Evolutionary conservation across 2,797 vertebrate genomes (phyloP).

Genomic region (Loriculus beryllinus): DNA sequence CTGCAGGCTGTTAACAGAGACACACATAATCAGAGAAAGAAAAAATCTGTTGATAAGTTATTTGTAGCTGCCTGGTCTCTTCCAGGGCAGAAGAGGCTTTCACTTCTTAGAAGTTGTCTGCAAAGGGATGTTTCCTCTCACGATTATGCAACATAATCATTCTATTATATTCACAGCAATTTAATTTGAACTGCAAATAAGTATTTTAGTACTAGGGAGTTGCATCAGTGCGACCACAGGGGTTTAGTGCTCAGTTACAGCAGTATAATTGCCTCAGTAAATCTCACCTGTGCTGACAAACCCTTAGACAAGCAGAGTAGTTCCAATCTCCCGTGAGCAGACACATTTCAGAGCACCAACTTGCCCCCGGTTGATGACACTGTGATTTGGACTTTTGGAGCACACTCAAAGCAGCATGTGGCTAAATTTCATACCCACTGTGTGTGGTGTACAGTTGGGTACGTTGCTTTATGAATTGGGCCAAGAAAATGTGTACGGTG

Average conservation of each 20-base stretch:
- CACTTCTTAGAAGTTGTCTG: neutral
- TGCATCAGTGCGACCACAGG: neutral
- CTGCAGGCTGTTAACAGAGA: neutral
- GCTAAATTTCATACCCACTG: neutral
- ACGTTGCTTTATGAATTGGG: neutral
- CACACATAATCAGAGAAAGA: neutral
- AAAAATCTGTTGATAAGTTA: neutral
- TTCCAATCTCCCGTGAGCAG: rapidly evolving
- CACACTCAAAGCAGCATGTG: neutral
- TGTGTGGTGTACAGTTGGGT: neutral
- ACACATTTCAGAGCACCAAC: neutral
- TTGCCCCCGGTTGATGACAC: neutral
- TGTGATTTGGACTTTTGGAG: neutral
- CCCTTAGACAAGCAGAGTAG: neutral
- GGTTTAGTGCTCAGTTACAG: neutral
- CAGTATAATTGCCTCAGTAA: neutral
- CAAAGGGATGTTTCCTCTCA: neutral
- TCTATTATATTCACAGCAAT: neutral
- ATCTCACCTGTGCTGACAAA: neutral
- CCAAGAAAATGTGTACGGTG: neutral
- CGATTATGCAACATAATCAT: neutral
- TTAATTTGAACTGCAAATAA: neutral
- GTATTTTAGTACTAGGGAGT: neutral
- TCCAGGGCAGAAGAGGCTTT: neutral
- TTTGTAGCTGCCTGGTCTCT: neutral